These are phyloP conservation scores for Cyanoderma ruficeps DNA, from an alignment of 2,113 vertebrate species.

Conservation along the genomic window DNA sequence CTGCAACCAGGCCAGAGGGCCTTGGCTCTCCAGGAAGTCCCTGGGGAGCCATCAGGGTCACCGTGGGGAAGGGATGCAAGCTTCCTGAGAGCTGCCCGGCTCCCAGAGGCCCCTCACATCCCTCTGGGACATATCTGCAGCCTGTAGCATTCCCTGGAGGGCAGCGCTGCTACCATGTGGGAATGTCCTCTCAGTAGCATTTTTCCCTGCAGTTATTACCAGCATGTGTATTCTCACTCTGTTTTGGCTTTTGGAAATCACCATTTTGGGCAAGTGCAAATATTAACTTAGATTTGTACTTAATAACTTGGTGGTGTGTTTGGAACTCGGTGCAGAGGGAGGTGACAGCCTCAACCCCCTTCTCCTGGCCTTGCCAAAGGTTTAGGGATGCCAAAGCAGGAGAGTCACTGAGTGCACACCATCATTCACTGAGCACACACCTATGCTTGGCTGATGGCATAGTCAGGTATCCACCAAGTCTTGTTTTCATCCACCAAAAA, in stretches of 20 bases:
- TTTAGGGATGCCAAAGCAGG: background rate
- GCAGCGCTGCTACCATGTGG: rapidly evolving
- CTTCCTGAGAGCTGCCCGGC: rapidly evolving
- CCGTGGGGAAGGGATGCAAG: background rate
- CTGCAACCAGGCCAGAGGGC: background rate
- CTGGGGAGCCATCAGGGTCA: background rate
- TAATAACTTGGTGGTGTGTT: background rate
- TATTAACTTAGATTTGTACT: conserved; percentile 30
- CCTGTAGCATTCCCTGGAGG: background rate
- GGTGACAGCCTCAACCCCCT: background rate
- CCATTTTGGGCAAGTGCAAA: background rate
- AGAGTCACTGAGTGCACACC: background rate
- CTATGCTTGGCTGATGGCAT: background rate
- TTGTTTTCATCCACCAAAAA: background rate
- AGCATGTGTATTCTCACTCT: background rate
- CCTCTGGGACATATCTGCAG: background rate
- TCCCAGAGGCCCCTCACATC: background rate
- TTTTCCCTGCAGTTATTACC: background rate
- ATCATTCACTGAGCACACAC: background rate
- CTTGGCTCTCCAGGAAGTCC: background rate
- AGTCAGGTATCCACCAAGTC: background rate
- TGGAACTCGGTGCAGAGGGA: background rate
- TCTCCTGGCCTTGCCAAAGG: background rate
- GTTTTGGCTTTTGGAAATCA: background rate
- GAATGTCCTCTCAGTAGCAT: background rate